Evolutionary conservation across 2,888 invertebrate genomes (phyloP).

Genomic region (Hypsopygia costalis): DNA sequence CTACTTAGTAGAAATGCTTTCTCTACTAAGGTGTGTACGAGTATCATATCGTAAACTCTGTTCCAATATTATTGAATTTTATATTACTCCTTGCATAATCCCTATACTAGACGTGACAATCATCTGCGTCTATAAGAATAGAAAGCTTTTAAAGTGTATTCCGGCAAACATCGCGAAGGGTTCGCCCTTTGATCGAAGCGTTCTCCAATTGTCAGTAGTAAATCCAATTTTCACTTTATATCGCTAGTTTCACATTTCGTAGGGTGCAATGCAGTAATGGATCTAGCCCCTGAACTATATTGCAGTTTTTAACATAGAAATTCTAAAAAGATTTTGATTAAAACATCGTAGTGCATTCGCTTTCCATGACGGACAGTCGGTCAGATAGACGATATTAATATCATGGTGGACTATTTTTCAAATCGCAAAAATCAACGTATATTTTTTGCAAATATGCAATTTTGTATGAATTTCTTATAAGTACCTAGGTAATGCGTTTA

Average conservation of each 20-base stretch:
- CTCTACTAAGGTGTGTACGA: too few species aligned
- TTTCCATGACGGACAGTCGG: too few species aligned
- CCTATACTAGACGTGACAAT: background rate
- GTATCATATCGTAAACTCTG: too few species aligned
- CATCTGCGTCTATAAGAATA: slow-evolving; percentile 31
- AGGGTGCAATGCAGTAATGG: slow-evolving; percentile 36
- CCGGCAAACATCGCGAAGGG: slow-evolving; percentile 65
- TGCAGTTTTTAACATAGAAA: background rate
- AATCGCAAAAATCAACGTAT: too few species aligned
- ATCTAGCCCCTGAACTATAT: background rate
- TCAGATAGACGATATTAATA: too few species aligned
- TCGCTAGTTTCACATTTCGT: slow-evolving; percentile 61
- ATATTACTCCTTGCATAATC: background rate
- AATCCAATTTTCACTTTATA: slow-evolving; percentile 79
- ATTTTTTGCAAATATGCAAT: too few species aligned
- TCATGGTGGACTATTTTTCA: too few species aligned
- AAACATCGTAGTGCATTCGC: too few species aligned
- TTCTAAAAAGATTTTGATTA: too few species aligned
- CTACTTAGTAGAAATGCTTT: background rate
- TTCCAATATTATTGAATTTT: background rate
- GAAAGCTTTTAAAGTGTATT: slow-evolving; percentile 62
- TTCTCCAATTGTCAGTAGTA: slow-evolving; percentile 75
- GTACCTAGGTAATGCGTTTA: too few species aligned
- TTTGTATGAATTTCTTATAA: too few species aligned
- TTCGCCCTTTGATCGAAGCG: slow-evolving; percentile 72